These are phyloP conservation scores for Bathynomus jamesi DNA, from an alignment of 1,140 invertebrate genomes.

Conservation along the genomic window DNA sequence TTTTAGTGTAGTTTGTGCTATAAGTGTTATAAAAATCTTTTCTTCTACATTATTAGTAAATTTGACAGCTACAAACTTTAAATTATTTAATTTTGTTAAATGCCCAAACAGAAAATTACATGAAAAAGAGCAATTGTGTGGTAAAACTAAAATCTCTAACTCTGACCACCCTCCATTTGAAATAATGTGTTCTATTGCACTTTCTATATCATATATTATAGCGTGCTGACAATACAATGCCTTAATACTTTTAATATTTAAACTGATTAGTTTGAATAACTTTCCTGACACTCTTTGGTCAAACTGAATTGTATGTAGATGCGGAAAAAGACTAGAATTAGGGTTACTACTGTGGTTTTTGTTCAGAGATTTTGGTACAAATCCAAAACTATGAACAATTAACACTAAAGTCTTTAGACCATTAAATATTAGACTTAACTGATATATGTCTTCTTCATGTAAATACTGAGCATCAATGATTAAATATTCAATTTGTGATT, in stretches of 20 bases:
- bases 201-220: background rate
- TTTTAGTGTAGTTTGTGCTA: background rate
- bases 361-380: background rate
- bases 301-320: background rate
- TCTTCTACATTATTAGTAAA: background rate
- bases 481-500: background rate
- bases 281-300: background rate
- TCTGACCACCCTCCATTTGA: background rate
- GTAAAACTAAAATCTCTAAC: background rate
- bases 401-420: background rate
- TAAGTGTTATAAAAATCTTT: background rate
- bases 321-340: no score
- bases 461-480: background rate
- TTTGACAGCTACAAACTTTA: background rate
- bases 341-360: no score
- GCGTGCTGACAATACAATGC: background rate
- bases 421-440: background rate
- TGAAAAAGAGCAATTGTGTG: background rate
- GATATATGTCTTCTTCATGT: background rate
- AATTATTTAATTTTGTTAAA: background rate
- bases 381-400: background rate
- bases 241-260: background rate
- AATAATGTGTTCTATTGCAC: background rate
- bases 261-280: background rate
- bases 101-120: background rate